Conservation (phyloP, 2,113 vertebrate genomes). For the Semnornis frantzii region DNA sequence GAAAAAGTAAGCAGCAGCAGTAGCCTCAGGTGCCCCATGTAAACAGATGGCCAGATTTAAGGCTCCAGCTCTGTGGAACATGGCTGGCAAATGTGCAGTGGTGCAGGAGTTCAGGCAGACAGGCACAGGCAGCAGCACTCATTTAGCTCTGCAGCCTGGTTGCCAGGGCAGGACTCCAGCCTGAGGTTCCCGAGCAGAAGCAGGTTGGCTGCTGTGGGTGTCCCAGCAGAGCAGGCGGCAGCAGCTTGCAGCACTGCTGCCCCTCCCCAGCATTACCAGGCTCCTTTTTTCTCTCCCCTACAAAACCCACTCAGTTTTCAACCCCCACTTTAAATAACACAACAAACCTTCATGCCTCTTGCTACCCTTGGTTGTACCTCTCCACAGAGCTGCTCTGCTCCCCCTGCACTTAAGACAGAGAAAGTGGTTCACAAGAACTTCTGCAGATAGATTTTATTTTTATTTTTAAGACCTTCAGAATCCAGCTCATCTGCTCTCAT, state of each 20-base stretch:
- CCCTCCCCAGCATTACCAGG: background rate
- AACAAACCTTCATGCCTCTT: background rate
- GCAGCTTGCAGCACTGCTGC: background rate
- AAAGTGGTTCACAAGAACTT: conserved; percentile 69
- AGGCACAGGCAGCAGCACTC: too few relatives aligned
- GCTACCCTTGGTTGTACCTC: background rate
- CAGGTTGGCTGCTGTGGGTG: background rate
- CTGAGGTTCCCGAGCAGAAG: background rate
- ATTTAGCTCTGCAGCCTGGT: background rate
- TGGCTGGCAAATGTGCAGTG: fast-evolving
- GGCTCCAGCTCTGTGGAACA: background rate
- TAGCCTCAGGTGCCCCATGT: background rate
- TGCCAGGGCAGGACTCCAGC: background rate
- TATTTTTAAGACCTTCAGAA: conserved; percentile 79
- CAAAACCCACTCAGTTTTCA: background rate
- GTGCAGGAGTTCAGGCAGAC: background rate
- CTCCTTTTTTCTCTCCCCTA: background rate
- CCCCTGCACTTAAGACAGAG: conserved; percentile 67
- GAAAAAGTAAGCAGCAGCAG: background rate
- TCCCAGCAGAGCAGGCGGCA: background rate
- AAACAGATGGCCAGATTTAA: background rate
- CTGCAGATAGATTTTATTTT: conserved; percentile 70
- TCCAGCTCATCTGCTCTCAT: conserved; percentile 71
- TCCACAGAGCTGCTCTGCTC: background rate
- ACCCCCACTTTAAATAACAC: background rate